Evolutionary conservation across 2,797 vertebrate species (phyloP).

Genomic region (Sebastes minor): DNA sequence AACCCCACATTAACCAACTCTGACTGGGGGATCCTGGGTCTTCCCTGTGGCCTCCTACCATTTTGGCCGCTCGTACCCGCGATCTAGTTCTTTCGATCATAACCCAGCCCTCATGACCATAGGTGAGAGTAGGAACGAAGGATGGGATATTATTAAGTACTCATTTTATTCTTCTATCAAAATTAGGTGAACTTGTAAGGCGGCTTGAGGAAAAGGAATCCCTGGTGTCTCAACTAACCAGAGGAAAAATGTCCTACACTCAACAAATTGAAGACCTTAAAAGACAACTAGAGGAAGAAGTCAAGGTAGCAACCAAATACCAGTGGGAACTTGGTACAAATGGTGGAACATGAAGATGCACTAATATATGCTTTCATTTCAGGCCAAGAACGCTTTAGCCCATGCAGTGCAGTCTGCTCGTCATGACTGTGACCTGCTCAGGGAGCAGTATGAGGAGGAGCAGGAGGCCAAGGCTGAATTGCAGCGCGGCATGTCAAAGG

Average conservation of each 20-base stretch:
- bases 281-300: neutral
- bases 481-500: slow-evolving; percentile 79
- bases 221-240: slow-evolving; percentile 83
- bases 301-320: too few species aligned
- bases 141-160: neutral
- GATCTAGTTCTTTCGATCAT: too few species aligned
- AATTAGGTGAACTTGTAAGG: slow-evolving; percentile 81
- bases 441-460: slow-evolving; percentile 87
- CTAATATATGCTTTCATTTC: neutral
- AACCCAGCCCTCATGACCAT: too few species aligned
- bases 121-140: too few species aligned
- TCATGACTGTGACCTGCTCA: slow-evolving; percentile 74
- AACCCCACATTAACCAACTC: too few species aligned
- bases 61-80: too few species aligned
- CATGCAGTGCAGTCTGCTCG: slow-evolving; percentile 85
- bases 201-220: slow-evolving; percentile 87
- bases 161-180: neutral
- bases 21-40: too few species aligned
- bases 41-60: too few species aligned
- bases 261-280: slow-evolving; percentile 87
- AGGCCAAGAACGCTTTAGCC: slow-evolving; percentile 87
- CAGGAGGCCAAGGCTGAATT: slow-evolving; percentile 84
- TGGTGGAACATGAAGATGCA: neutral
- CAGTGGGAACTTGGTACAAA: too few species aligned
- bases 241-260: slow-evolving; percentile 84